Evolutionary conservation across 2,888 invertebrate genomes (phyloP), one percentile per base, ranked within the genome.

Genomic region (Oligia strigilis): DNA sequence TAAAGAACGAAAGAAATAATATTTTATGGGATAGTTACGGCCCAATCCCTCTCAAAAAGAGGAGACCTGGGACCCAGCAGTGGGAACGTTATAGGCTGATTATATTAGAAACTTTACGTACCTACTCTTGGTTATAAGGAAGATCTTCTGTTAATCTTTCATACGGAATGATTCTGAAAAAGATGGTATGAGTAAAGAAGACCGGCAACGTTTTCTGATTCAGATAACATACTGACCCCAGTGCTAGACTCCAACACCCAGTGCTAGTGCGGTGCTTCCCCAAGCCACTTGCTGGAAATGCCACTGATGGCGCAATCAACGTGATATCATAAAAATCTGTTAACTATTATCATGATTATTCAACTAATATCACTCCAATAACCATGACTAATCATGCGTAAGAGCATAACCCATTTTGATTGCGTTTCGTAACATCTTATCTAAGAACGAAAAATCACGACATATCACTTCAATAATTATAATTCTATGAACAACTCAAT

Each of bases 401-500:
- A 49, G 29, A n/a, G 29, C 55, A 75, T 72, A 40, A 60, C 46
- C 13, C 11, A 46, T 14, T 64, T 73, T 73, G 65, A 81, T 82
- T 77, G 23, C 55, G 64, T 83, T 83, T 76, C 77, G 72, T 85
- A 83, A 86, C 64, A 82, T 67, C 40, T 82, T 78, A 82, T 82
- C 71, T 46, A 74, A 86, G 14, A 72, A 65, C 40, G 36, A 71
- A 79, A 82, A 86, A 78, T 80, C 80, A 84, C 87, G 19, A 84
- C 65, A 78, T 78, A 66, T 62, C 49, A 73, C 66, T 23, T 72
- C 36, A 43, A 72, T 14, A 62, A 60, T 78, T 74, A 80, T 80
- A 70, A 75, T 84, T 78, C 76, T 78, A 71, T 52, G 84, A 78
- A 83, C 86, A 81, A 80, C 78, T 87, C 83, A 80, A 87, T 87